These are phyloP conservation scores for Melanerpes aurifrons DNA, from an alignment of 2,113 vertebrate species.

Conservation along the genomic window DNA sequence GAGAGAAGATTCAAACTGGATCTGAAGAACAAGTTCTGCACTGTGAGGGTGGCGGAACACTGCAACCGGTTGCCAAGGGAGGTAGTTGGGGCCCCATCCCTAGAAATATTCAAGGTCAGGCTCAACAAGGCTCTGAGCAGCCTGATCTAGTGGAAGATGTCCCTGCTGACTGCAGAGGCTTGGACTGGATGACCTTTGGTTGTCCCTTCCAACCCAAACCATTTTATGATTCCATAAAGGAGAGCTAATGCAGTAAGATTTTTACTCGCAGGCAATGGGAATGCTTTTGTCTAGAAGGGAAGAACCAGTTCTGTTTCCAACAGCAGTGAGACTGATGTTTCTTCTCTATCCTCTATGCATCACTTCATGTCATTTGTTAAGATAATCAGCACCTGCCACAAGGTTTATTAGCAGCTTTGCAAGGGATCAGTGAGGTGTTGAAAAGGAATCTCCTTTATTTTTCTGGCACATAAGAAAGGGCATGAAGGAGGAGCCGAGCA, in stretches of 20 bases:
- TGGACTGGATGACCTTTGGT: too few species aligned
- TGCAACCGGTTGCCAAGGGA: too few species aligned
- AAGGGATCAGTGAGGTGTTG: background rate
- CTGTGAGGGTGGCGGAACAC: too few species aligned
- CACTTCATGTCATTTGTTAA: background rate
- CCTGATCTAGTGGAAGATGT: too few species aligned
- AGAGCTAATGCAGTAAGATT: background rate
- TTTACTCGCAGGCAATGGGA: background rate
- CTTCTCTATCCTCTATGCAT: background rate
- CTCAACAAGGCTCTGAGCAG: too few species aligned
- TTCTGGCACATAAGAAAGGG: background rate
- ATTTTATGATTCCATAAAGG: background rate
- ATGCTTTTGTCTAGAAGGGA: background rate
- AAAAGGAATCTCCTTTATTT: background rate
- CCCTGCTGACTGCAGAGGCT: too few species aligned
- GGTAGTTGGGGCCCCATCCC: too few species aligned
- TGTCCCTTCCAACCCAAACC: too few species aligned
- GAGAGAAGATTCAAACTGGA: too few species aligned
- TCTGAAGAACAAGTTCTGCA: too few species aligned
- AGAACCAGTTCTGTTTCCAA: background rate
- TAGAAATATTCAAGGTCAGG: too few species aligned
- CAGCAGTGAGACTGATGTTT: background rate
- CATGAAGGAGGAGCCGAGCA: background rate
- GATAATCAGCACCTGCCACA: background rate
- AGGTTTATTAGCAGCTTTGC: background rate